Percentiles rank a stretch among this genome's conserved stretches.
These are phyloP conservation scores for Porites cylindrica DNA, from an alignment of 92 coral and sea anemone genomes.

Conservation along the genomic window DNA sequence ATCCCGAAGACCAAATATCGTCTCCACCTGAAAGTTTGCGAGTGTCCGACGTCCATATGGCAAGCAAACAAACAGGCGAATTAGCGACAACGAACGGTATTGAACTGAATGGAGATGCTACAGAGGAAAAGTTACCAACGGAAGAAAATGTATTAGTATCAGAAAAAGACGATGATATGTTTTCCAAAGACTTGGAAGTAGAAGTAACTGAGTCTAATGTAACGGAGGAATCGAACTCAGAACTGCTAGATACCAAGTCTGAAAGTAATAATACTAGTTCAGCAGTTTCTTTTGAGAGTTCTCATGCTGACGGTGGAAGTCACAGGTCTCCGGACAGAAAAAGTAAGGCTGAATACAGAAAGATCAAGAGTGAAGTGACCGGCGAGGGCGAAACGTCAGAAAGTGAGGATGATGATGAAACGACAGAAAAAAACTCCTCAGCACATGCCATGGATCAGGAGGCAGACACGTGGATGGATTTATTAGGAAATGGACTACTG, in stretches of 20 bases:
- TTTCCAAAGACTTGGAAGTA: background rate
- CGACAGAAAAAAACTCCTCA: background rate
- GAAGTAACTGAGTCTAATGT: slow-evolving; percentile 4
- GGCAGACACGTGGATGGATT: slow-evolving; percentile 80
- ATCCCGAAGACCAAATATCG: background rate
- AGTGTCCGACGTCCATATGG: background rate
- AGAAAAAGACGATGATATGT: slow-evolving; percentile 13
- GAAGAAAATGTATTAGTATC: background rate
- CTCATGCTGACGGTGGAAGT: slow-evolving; percentile 63
- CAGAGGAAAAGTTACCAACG: background rate
- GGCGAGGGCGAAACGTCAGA: slow-evolving; percentile 84
- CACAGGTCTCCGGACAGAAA: slow-evolving; percentile 81
- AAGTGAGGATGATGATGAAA: slow-evolving; percentile 70
- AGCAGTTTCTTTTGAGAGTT: background rate
- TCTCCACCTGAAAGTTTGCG: background rate
- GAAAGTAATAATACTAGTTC: slow-evolving; percentile 7
- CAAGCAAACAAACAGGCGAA: slow-evolving; percentile 16
- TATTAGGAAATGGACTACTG: slow-evolving; percentile 93
- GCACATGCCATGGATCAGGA: slow-evolving; percentile 19
- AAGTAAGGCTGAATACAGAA: slow-evolving; percentile 81
- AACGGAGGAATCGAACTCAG: background rate
- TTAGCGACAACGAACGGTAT: background rate
- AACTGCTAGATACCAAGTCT: background rate
- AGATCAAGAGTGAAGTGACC: slow-evolving; percentile 80
- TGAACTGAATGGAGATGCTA: background rate